Evolutionary conservation across 1,140 invertebrate genomes (phyloP).

Genomic region (Drosophila subobscura): DNA sequence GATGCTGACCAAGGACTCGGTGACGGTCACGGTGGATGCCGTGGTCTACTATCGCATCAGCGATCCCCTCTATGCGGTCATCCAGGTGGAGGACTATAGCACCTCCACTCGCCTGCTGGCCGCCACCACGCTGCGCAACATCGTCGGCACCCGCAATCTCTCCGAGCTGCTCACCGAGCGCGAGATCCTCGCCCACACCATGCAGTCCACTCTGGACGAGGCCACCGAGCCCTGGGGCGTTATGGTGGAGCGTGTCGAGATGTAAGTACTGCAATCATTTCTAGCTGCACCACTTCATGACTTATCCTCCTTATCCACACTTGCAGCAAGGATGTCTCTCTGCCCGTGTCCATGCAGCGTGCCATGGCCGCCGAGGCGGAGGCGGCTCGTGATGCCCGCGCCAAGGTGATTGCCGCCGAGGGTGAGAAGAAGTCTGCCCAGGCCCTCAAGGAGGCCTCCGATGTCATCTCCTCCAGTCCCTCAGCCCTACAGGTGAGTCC

Average conservation of each 20-base stretch:
- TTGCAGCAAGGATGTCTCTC: slow-evolving; percentile 93
- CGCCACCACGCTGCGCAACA: slow-evolving; percentile 94
- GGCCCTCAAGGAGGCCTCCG: slow-evolving; percentile 94
- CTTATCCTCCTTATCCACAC: neutral
- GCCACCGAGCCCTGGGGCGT: slow-evolving; percentile 99
- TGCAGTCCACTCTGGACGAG: slow-evolving; percentile 85
- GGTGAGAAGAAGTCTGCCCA: slow-evolving; percentile 94
- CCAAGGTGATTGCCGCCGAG: slow-evolving; percentile 91
- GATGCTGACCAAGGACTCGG: slow-evolving; percentile 95
- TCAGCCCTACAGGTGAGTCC: slow-evolving; percentile 87
- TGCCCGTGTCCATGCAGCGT: slow-evolving; percentile 92
- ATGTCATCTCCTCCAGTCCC: slow-evolving; percentile 93
- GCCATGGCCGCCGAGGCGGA: slow-evolving; percentile 95
- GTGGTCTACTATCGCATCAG: slow-evolving; percentile 94
- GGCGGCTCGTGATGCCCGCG: slow-evolving; percentile 88
- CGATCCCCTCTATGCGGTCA: slow-evolving; percentile 91
- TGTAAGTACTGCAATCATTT: slow-evolving; percentile 86
- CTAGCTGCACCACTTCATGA: neutral
- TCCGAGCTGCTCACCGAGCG: slow-evolving; percentile 88
- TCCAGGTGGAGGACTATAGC: slow-evolving; percentile 90
- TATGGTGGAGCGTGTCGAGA: slow-evolving; percentile 97
- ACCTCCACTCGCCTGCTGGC: slow-evolving; percentile 93
- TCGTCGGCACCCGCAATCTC: slow-evolving; percentile 96
- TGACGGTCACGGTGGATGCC: slow-evolving; percentile 96
- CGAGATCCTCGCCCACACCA: slow-evolving; percentile 89